phyloP scores from a whole-genome alignment of 1,140 invertebrate genomes.

The Linepithema humile region DNA sequence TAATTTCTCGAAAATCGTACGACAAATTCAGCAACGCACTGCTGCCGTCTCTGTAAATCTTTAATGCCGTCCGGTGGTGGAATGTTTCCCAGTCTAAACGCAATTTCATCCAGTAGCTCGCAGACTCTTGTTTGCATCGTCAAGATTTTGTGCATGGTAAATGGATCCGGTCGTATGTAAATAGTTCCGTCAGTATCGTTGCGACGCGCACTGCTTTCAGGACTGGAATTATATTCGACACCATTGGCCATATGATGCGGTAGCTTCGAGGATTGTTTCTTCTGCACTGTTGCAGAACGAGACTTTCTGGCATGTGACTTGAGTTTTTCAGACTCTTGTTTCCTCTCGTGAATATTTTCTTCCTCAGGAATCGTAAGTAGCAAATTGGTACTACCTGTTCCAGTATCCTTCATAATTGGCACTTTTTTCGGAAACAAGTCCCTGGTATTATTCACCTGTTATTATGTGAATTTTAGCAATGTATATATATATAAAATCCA shows the following conservation, averaged over 20 bases:
- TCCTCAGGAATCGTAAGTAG: constrained; percentile 72
- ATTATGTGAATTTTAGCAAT: constrained; percentile 32
- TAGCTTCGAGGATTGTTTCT: constrained; percentile 65
- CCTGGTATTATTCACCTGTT: constrained; percentile 44
- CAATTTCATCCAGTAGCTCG: constrained; percentile 79
- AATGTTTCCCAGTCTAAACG: constrained; percentile 77
- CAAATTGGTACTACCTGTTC: constrained; percentile 59
- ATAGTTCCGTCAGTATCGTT: constrained; percentile 47
- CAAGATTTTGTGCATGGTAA: constrained; percentile 76
- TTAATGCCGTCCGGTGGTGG: constrained; percentile 81
- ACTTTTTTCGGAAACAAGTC: constrained; percentile 47
- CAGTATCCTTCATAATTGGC: constrained; percentile 35
- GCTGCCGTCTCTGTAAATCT: constrained; percentile 78
- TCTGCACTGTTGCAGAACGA: constrained; percentile 69
- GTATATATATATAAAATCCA: no score
- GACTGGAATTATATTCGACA: constrained; percentile 73
- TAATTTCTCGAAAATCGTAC: constrained; percentile 83
- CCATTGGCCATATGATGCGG: constrained; percentile 57
- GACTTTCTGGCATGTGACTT: constrained; percentile 65
- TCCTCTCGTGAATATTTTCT: constrained; percentile 29
- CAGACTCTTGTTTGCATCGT: constrained; percentile 78
- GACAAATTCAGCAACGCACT: constrained; percentile 79
- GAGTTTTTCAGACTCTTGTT: constrained; percentile 41
- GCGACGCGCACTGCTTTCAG: constrained; percentile 69
- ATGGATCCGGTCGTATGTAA: constrained; percentile 68